Evolutionary conservation across 2,113 vertebrate species (phyloP), one percentile per base, ranked within the genome.

Genomic region (Poeciliopsis turrubarensis): DNA sequence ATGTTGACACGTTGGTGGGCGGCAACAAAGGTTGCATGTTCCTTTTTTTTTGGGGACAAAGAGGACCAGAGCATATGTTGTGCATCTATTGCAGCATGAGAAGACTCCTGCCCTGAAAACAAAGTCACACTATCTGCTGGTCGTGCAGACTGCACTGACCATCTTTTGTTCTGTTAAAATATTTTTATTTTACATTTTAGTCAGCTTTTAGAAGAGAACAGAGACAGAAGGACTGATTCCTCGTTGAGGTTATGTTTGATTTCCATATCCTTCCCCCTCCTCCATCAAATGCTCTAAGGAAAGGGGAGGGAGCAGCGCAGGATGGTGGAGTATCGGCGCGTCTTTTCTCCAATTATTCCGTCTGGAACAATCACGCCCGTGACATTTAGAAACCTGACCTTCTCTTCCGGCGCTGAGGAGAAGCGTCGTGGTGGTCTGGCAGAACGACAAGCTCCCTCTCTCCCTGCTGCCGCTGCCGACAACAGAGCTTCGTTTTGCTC

Each of bases 361-460:
- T 93, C 92, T 93, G 92, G 91, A 91, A 93, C 91, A 93, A 93
- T 94, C 92, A 93, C 84, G 90, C 76, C 91, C 68, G 89, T 95
- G 94, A 94, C 94, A 95, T 95, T 95, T 94, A 81, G 81, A 86
- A 92, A 91, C 90, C 87, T 95, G 94, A 95, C 94, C 94, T 95
- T 95, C 92, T 94, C 90, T 87, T 90, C 86, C 83, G 87, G 82
- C 67, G 80, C 65, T 81, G 87, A 60, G 19, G 37, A 80, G 83
- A 22, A 34, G 60, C 68, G 68, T 60, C 30, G 51, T n/a, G 25
- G 25, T 57, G 66, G 60, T 57, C 73, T 60, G 65, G 68, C 26
- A n/a, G 67, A 57, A 26, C 10, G 77, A 72, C 88, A 65, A 83
- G 80, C 73, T 73, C 29, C 84, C 30, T 31, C 29, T 84, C 34